A percentile compares a stretch with the other conserved stretches of the same genome.
Evolutionary conservation across 2,113 vertebrate genomes (phyloP).

Genomic region (Desmodus rotundus): DNA sequence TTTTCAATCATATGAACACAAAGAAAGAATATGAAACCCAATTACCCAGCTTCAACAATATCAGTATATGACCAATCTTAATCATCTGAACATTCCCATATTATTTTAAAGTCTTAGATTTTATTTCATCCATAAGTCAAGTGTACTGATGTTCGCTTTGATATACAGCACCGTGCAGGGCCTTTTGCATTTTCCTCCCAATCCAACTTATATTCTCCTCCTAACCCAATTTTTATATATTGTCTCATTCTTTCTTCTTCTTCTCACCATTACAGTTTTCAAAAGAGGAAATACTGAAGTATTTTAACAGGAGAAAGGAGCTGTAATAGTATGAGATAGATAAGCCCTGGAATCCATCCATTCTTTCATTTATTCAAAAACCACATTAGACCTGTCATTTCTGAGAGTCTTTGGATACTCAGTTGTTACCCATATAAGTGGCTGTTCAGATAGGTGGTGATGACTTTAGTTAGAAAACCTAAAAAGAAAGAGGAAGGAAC

Average conservation of each 20-base stretch:
- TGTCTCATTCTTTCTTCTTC: background rate
- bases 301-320: background rate
- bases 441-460: background rate
- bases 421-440: background rate
- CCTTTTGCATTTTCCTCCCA: background rate
- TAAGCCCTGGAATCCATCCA: background rate
- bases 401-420: background rate
- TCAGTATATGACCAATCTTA: background rate
- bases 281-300: background rate
- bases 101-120: background rate
- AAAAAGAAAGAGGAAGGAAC: background rate
- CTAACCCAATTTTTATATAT: background rate
- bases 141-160: background rate
- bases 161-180: background rate
- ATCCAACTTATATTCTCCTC: background rate
- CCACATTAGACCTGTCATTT: background rate
- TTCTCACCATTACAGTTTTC: background rate
- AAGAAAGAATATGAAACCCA: background rate
- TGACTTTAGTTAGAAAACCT: background rate
- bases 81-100: background rate
- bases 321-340: background rate
- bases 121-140: background rate
- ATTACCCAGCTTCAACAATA: background rate
- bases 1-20: background rate
- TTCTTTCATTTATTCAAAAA: constrained; percentile 9